phyloP scores from a whole-genome alignment of 2,113 vertebrate genomes.

The Halichoerus grypus region DNA sequence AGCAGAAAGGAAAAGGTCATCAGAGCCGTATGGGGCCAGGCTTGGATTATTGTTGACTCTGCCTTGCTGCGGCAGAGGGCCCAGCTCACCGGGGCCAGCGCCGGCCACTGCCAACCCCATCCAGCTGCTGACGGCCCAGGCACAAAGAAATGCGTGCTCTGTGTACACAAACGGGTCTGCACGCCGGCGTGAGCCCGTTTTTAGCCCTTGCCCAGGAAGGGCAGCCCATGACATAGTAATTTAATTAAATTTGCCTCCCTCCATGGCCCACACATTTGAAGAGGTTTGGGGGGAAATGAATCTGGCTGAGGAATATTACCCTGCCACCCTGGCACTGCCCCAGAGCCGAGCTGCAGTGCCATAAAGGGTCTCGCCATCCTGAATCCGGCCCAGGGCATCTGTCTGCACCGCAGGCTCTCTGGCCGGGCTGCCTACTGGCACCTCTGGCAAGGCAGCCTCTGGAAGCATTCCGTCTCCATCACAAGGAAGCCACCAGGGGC shows the following conservation, averaged over 20 bases:
- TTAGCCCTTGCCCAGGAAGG: constrained; percentile 66
- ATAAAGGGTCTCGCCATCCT: constrained; percentile 76
- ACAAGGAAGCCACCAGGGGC: neutral
- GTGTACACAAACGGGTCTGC: constrained; percentile 53
- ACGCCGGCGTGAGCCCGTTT: constrained; percentile 68
- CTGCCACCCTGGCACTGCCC: constrained; percentile 67
- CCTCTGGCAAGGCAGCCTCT: constrained; percentile 68
- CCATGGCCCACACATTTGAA: constrained; percentile 66
- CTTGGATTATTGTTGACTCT: constrained; percentile 28
- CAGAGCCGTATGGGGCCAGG: neutral
- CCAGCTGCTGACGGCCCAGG: constrained; percentile 63
- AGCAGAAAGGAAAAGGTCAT: constrained; percentile 70
- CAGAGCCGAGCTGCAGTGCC: constrained; percentile 52
- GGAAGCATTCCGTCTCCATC: constrained; percentile 62
- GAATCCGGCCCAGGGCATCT: constrained; percentile 69
- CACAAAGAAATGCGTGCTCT: constrained; percentile 30
- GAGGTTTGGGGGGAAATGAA: constrained; percentile 68
- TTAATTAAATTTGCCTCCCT: constrained; percentile 80
- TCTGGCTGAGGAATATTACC: constrained; percentile 71
- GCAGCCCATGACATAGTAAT: constrained; percentile 68
- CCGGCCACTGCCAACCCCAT: constrained; percentile 24
- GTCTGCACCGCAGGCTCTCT: constrained; percentile 72
- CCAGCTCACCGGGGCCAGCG: constrained; percentile 13
- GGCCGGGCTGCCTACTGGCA: constrained; percentile 71
- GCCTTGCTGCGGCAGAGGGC: constrained; percentile 12